Evolutionary conservation across 2,797 vertebrate genomes (phyloP).

Genomic region (Cynodonichthys magdalenae): DNA sequence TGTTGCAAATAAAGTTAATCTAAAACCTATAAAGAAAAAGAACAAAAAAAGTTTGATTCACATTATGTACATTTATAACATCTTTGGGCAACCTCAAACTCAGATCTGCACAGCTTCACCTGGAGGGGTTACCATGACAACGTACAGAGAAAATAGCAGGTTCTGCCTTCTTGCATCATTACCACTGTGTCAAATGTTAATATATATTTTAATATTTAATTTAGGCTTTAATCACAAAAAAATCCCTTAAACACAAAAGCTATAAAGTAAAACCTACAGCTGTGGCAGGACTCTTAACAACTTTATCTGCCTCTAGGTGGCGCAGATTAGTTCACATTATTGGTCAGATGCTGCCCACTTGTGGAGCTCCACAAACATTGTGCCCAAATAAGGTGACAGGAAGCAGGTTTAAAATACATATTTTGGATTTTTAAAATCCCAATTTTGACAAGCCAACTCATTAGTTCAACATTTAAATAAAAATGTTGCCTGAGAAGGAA

Average conservation of each 20-base stretch:
- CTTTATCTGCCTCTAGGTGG: constrained; percentile 1
- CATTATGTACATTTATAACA: constrained; percentile 28
- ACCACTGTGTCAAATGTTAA: background rate
- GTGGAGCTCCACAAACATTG: background rate
- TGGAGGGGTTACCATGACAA: constrained; percentile 1
- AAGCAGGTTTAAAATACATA: background rate
- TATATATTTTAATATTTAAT: background rate
- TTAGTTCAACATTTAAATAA: constrained; percentile 2
- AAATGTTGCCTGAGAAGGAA: background rate
- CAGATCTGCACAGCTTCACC: constrained; percentile 8
- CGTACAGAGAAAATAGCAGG: background rate
- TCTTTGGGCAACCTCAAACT: constrained; percentile 15
- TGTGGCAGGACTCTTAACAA: background rate
- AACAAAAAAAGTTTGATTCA: constrained; percentile 1
- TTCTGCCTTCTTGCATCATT: background rate
- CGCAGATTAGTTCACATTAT: background rate
- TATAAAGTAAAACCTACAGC: constrained; percentile 1
- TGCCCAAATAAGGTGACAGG: background rate
- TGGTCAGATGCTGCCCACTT: constrained; percentile 22
- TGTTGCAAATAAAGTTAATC: constrained; percentile 2
- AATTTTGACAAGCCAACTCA: background rate
- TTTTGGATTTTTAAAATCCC: constrained; percentile 13
- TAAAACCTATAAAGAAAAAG: background rate
- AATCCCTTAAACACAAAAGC: background rate
- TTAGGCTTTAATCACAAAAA: background rate